Conservation (phyloP, 2,797 vertebrate genomes). For the Gypaetus barbatus region DNA sequence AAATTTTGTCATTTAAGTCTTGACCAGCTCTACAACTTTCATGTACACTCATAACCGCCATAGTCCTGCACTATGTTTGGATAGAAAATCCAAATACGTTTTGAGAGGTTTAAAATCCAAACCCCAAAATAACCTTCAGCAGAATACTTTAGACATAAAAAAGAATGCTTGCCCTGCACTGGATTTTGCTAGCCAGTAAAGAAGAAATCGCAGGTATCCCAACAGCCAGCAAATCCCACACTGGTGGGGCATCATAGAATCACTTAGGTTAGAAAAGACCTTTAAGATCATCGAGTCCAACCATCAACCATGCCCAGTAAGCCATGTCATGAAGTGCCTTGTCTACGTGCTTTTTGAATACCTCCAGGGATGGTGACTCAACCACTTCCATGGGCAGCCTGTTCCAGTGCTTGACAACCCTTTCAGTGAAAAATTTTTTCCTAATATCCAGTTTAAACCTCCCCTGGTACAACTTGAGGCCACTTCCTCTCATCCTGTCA, state of each 20-base stretch:
- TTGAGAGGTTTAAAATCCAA: not conserved
- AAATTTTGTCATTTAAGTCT: not conserved
- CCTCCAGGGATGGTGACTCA: no score
- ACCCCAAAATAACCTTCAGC: not conserved
- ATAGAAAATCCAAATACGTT: not conserved
- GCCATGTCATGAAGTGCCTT: no score
- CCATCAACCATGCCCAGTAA: no score
- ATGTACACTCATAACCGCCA: fast-evolving
- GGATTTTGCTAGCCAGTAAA: not conserved
- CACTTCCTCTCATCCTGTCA: fast-evolving
- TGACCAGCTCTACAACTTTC: not conserved
- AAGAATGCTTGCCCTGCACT: not conserved
- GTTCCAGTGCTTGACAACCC: fast-evolving
- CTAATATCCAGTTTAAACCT: no score
- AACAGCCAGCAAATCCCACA: not conserved
- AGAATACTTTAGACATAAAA: not conserved
- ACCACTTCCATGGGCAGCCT: no score
- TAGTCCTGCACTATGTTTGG: no score
- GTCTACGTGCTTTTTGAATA: no score
- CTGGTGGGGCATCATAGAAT: not conserved
- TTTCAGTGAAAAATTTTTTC: no score
- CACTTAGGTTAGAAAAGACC: no score
- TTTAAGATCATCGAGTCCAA: no score
- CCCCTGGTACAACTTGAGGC: no score
- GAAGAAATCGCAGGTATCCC: not conserved